Conservation (phyloP, 2,797 vertebrate species). For the Okamejei kenojei region DNA sequence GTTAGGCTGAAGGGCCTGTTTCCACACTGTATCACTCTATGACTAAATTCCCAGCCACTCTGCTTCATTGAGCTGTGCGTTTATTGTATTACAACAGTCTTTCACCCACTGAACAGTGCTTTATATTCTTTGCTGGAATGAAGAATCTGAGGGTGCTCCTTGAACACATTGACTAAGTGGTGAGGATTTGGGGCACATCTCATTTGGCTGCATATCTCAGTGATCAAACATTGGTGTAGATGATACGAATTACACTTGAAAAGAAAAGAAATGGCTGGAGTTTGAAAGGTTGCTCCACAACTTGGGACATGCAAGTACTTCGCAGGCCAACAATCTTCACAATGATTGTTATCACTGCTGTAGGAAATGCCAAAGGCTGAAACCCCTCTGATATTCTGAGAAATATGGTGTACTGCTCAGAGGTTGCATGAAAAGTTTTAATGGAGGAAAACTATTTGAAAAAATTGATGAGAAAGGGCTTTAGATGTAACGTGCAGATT, state of each 20-base stretch:
- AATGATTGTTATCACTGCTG: background rate
- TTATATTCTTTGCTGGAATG: background rate
- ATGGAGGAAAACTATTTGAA: background rate
- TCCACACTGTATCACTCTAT: too few relatives aligned
- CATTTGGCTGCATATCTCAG: background rate
- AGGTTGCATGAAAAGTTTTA: background rate
- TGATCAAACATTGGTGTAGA: background rate
- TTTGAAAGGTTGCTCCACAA: too few relatives aligned
- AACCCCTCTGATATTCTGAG: background rate
- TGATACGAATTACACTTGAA: background rate
- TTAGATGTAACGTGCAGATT: background rate
- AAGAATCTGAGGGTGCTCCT: too few relatives aligned
- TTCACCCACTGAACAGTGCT: background rate
- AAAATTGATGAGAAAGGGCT: background rate
- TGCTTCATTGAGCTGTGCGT: background rate
- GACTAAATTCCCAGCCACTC: background rate
- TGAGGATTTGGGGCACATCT: background rate
- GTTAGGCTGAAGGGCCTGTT: too few relatives aligned
- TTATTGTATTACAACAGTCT: background rate
- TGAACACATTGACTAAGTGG: background rate
- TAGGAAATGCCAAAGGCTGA: background rate
- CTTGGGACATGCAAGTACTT: too few relatives aligned
- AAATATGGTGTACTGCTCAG: background rate
- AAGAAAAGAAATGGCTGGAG: background rate
- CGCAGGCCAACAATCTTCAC: too few relatives aligned